Percentiles rank a stretch among this genome's conserved stretches.
Evolutionary conservation across 2,888 invertebrate genomes (phyloP).

Genomic region (Agonopterix heracliana): DNA sequence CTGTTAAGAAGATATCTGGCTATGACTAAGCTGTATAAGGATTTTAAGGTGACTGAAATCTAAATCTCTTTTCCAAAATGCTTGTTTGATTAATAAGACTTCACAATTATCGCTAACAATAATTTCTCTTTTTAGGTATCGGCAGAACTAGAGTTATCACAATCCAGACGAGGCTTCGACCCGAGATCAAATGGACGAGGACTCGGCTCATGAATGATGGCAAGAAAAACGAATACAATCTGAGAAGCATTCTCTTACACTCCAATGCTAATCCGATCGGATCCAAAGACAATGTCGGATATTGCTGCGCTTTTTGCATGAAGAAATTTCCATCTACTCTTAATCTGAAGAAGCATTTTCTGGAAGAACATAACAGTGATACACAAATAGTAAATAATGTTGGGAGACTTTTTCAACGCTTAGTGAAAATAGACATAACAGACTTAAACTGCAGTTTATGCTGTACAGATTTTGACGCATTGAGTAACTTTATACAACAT

Average conservation of each 20-base stretch:
- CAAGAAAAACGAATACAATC: conserved; percentile 33
- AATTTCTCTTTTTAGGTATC: conserved; percentile 34
- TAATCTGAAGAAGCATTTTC: conserved; percentile 37
- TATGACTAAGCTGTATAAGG: neutral
- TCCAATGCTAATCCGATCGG: conserved; percentile 50
- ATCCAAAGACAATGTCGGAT: conserved; percentile 34
- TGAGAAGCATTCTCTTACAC: conserved; percentile 33
- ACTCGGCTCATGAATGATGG: conserved; percentile 14
- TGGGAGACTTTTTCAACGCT: conserved; percentile 27
- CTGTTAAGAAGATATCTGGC: too few relatives aligned
- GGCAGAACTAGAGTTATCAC: conserved; percentile 23
- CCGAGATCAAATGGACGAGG: conserved; percentile 31
- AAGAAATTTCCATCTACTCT: conserved; percentile 32
- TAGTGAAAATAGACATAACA: conserved; percentile 47
- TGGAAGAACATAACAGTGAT: conserved; percentile 37
- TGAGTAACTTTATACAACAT: conserved; percentile 34
- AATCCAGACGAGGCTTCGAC: conserved; percentile 23
- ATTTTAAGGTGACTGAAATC: neutral
- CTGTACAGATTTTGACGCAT: conserved; percentile 23
- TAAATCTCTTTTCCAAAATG: neutral
- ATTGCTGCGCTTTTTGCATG: conserved; percentile 37
- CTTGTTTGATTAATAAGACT: conserved; percentile 2
- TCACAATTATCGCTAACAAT: neutral
- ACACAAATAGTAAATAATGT: conserved; percentile 29
- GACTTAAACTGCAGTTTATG: conserved; percentile 39